These are phyloP conservation scores for Hemitrygon akajei DNA, from an alignment of 2,797 vertebrate genomes.

Conservation along the genomic window DNA sequence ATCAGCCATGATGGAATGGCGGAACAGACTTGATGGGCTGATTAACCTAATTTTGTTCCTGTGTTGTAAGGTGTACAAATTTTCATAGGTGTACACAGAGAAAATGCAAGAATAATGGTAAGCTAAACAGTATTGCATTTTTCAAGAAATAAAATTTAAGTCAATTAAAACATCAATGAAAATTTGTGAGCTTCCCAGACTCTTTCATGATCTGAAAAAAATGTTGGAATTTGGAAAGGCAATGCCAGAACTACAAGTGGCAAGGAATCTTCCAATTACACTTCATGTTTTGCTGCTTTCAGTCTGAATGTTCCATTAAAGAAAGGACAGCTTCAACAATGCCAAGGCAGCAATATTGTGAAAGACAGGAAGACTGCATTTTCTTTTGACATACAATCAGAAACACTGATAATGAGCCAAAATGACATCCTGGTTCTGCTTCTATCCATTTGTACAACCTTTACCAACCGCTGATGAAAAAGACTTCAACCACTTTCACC, in stretches of 20 bases:
- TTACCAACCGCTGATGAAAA: not conserved
- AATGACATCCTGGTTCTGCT: not conserved
- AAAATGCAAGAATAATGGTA: not conserved
- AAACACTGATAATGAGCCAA: not conserved
- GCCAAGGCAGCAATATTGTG: not conserved
- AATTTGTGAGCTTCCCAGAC: not conserved
- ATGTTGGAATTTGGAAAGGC: too few species aligned
- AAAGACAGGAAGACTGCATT: not conserved
- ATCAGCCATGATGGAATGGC: too few species aligned
- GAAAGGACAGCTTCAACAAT: not conserved
- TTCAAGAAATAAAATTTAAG: not conserved
- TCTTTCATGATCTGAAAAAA: not conserved
- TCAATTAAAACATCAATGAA: not conserved
- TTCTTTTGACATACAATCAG: not conserved
- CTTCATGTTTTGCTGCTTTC: too few species aligned
- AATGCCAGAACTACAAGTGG: not conserved
- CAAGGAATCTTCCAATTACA: not conserved
- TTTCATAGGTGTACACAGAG: too few species aligned
- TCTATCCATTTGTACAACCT: not conserved
- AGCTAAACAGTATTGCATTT: not conserved
- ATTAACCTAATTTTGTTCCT: too few species aligned
- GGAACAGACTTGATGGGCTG: too few species aligned
- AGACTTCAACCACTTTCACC: not conserved
- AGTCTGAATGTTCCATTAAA: not conserved
- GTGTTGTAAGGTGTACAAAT: too few species aligned